A percentile compares a stretch with the other conserved stretches of the same genome.
Conservation (phyloP, 2,113 vertebrate species). For the Synodontis membranacea region DNA sequence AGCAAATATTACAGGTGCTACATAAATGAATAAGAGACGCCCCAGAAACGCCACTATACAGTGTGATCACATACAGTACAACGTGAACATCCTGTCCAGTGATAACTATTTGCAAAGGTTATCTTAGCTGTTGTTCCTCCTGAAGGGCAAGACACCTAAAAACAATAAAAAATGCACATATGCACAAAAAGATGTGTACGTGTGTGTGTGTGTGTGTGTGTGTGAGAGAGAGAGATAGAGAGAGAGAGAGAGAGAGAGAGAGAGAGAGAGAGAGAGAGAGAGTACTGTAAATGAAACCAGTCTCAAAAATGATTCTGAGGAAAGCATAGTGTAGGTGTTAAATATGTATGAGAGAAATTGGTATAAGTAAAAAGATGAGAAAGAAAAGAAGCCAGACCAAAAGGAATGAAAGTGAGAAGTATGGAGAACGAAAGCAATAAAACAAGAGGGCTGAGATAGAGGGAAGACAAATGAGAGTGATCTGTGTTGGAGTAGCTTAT, state of each 20-base stretch:
- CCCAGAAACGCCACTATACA: not conserved
- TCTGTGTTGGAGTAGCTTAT: not conserved
- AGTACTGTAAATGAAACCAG: not conserved
- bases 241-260: too few relatives aligned
- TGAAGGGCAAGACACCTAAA: not conserved
- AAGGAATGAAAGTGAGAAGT: slow-evolving; percentile 20
- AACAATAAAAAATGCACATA: not conserved
- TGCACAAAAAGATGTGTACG: not conserved
- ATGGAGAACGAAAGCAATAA: slow-evolving; percentile 23
- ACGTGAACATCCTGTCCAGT: not conserved
- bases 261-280: too few relatives aligned
- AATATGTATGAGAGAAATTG: not conserved
- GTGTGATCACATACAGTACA: not conserved
- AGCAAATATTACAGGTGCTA: not conserved
- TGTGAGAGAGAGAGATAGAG: too few relatives aligned
- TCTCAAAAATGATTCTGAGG: not conserved
- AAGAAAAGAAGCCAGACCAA: not conserved
- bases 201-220: too few relatives aligned
- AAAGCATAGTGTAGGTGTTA: not conserved
- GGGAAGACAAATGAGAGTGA: slow-evolving; percentile 1
- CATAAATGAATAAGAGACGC: not conserved
- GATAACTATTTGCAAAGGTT: not conserved
- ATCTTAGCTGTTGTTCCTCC: not conserved
- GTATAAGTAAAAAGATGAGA: not conserved
- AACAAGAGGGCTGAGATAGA: not conserved